Evolutionary conservation across 2,888 invertebrate species (phyloP), one percentile per base, ranked within the genome.

Genomic region (Oxytorus armatus): DNA sequence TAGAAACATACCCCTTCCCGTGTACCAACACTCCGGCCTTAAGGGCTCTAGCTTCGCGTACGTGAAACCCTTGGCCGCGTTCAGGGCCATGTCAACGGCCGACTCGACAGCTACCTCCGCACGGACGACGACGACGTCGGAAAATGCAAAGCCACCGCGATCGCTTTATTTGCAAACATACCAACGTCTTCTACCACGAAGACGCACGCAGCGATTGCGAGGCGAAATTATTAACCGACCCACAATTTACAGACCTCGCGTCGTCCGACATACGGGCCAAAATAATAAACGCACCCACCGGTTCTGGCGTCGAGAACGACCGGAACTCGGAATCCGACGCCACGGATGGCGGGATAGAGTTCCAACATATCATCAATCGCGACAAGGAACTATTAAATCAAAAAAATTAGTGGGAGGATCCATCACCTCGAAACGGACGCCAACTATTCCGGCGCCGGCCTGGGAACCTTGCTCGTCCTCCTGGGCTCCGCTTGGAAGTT

Each of bases 21-120:
- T 25, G 0, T 16, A 18, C 4, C 44, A 69, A 55, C 18, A 49
- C 16, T 39, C 55, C 10, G 16, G 7, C 2, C 42, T 36, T 4
- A 11, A 11, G 0, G 68, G 42, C 14, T 14, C 68, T 3, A 39
- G 33, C 10, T 70, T 57, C n/a, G 68, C 53, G 2, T 68, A n/a
- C 11, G 21, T 68, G 5, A 53, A 42, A 23, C 55, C 68, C 0
- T 42, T 14, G 3, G 10, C 68, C 1, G 14, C 3, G 1, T 68
- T 42, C 8, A 68, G 53, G 3, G 68, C n/a, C n/a, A n/a, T n/a
- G n/a, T n/a, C 68, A 8, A 68, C 42, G 14, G 14, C 51, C n/a
- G 55, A 55, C 39, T 68, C 8, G 39, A 53, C 25, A 39, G n/a
- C 1, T 68, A 68, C 5, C 55, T 68, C 16, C 53, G 68, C n/a